Conservation (phyloP, 1,140 invertebrate genomes). For the Pseudomyrmex dendroicus region DNA sequence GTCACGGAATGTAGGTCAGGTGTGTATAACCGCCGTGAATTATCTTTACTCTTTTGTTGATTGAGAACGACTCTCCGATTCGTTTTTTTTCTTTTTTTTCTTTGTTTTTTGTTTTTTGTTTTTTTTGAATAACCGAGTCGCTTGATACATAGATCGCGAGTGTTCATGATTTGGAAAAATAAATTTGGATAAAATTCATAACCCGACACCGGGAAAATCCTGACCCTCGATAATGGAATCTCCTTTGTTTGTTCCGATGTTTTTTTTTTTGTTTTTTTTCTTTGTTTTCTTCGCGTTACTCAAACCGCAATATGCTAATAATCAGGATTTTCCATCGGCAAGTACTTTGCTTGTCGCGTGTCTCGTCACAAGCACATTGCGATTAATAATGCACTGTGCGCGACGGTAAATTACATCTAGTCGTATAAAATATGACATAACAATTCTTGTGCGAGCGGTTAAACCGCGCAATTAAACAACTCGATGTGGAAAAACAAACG, state of each 20-base stretch:
- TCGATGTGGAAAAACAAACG: background rate
- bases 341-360: background rate
- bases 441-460: too few species aligned
- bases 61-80: slow-evolving; percentile 22
- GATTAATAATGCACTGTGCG: too few species aligned
- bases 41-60: slow-evolving; percentile 52
- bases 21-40: slow-evolving; percentile 51
- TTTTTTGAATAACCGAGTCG: background rate
- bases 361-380: background rate
- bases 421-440: too few species aligned
- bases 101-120: background rate
- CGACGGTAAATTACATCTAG: too few species aligned
- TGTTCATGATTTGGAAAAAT: background rate
- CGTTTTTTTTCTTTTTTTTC: background rate
- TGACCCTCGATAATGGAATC: background rate
- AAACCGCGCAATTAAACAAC: too few species aligned
- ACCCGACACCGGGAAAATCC: slow-evolving; percentile 11
- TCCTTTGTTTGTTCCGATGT: background rate
- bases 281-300: too few species aligned
- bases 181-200: background rate
- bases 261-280: background rate
- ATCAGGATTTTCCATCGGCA: slow-evolving; percentile 37
- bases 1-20: slow-evolving; percentile 55
- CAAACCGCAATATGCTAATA: slow-evolving; percentile 27
- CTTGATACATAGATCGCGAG: background rate